Evolutionary conservation across 2,113 vertebrate genomes (phyloP), one percentile per base, ranked within the genome.

Genomic region (Ictidomys tridecemlineatus): DNA sequence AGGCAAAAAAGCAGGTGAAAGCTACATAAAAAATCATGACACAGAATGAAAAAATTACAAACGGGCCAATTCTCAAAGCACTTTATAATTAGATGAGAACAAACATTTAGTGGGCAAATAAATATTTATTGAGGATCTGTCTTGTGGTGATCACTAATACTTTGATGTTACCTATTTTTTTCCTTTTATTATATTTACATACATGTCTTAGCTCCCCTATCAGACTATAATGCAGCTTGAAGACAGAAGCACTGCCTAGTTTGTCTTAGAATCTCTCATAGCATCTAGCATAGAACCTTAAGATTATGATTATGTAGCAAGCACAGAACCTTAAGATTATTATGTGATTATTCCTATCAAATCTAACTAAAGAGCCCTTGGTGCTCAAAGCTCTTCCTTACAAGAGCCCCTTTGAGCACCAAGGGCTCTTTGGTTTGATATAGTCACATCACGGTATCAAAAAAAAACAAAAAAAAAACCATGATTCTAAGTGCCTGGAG

Each of bases 1-100:
- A 89, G 39, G 45, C 72, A 70, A 89, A 92, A 95, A 93, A 82
- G 42, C 58, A 74, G 53, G 30, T 48, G 63, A 82, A 73, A 90
- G 30, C 65, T 20, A 53, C 6, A 48, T 3, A 28, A 70, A 63
- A 72, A 69, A 82, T 58, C 17, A 76, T 88, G 72, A 76, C 1
- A 51, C 37, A 11, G 9, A 86, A 70, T 30, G 28, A 76, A 97
- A 69, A 90, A 91, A 91, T 56, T 53, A 83, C 45, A 42, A 93
- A 34, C 45, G 53, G 37, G 58, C 14, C 8, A 42, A 88, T 34
- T 91, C 69, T 42, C 12, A 32, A 28, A 58, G 37, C 17, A 48
- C 30, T 51, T 26, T 48, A 16, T 32, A 17, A 73, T 48, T 5
- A 79, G 67, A 83, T 51, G 32, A 95, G 34, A 87, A 72, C n/a